phyloP scores from a whole-genome alignment of 2,888 invertebrate species.

The Zele albiditarsus region DNA sequence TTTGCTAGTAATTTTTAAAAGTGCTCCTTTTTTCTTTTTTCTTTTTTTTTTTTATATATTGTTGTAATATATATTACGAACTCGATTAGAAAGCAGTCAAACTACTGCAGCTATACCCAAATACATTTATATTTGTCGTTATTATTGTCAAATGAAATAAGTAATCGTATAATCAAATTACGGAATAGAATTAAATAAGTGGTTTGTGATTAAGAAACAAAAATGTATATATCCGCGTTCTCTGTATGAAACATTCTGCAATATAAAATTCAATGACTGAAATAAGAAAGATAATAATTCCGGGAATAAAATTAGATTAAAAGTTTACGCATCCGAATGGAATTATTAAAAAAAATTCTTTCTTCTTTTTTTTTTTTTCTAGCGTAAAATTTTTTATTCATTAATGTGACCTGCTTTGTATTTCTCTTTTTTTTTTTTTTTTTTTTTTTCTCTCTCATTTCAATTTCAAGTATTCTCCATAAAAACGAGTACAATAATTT shows the following conservation, averaged over 20 bases:
- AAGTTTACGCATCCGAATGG: constrained; percentile 4
- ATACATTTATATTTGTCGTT: constrained; percentile 44
- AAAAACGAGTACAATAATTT: background rate
- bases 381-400: constrained; percentile 5
- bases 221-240: background rate
- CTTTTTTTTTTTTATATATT: background rate
- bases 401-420: constrained; percentile 26
- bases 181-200: background rate
- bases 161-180: background rate
- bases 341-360: constrained; percentile 30
- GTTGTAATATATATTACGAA: constrained; percentile 47
- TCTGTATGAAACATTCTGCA: background rate
- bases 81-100: constrained; percentile 64
- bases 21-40: constrained; percentile 62
- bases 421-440: constrained; percentile 14
- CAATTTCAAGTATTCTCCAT: background rate
- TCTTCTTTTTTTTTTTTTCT: background rate
- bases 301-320: background rate
- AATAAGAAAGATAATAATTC: background rate
- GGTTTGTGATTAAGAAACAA: background rate
- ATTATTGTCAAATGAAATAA: constrained; percentile 1
- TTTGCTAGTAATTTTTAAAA: constrained; percentile 57
- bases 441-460: background rate
- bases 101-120: constrained; percentile 71
- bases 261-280: background rate